Evolutionary conservation across 2,888 invertebrate species (phyloP).

Genomic region (Dynastes maya): DNA sequence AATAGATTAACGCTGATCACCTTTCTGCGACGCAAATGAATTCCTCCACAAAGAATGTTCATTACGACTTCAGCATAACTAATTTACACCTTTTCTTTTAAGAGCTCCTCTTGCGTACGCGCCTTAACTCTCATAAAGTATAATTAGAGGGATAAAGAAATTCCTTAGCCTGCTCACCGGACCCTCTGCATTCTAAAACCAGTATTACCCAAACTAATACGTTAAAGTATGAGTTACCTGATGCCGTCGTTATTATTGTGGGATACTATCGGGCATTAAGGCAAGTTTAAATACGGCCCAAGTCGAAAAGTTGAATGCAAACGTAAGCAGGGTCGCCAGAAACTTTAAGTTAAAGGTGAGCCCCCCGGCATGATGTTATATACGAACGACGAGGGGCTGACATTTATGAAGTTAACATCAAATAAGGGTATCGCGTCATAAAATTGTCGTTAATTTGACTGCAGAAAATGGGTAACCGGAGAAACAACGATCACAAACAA

Average conservation of each 20-base stretch:
- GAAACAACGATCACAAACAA: constrained; percentile 41
- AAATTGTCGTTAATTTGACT: constrained; percentile 47
- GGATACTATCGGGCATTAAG: constrained; percentile 30
- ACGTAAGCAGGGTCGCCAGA: not conserved
- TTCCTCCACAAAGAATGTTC: not conserved
- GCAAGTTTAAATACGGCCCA: constrained; percentile 15
- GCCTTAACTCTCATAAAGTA: constrained; percentile 4
- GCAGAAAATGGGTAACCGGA: constrained; percentile 25
- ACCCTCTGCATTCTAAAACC: constrained; percentile 2
- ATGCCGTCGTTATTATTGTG: constrained; percentile 23
- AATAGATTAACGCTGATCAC: not conserved
- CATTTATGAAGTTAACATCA: constrained; percentile 43
- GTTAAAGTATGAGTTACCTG: constrained; percentile 28
- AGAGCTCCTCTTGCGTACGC: not conserved
- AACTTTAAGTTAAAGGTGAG: constrained; percentile 25
- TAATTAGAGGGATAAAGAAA: constrained; percentile 25
- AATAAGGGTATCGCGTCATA: constrained; percentile 44
- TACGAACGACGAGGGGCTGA: constrained; percentile 27
- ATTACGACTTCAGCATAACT: constrained; percentile 3
- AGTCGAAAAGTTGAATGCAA: constrained; percentile 10
- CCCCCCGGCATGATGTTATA: not conserved
- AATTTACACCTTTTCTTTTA: not conserved
- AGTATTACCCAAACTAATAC: constrained; percentile 6
- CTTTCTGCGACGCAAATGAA: not conserved
- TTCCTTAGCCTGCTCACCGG: constrained; percentile 5